Evolutionary conservation across 2,888 invertebrate species (phyloP), one percentile per base, ranked within the genome.

Genomic region (Toxonevra muliebris): DNA sequence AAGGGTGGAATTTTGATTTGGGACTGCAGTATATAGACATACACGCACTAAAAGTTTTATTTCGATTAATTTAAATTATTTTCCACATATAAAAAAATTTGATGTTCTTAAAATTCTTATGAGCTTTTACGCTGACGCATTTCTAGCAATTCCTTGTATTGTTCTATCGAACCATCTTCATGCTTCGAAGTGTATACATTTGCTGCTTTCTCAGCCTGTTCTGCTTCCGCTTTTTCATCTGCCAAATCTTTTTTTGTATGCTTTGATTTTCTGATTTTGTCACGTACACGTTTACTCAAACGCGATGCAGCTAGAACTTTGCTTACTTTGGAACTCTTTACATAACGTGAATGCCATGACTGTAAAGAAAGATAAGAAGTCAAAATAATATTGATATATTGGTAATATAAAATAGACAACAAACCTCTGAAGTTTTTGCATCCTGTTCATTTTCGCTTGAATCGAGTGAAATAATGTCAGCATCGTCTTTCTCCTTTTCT

Each of bases 331-430:
- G 84, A 87, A 71, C 90, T 90, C 12, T 85, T 87, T 55, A 90
- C 80, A 78, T 89, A 90, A 57, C 90, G 84, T 54, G 88, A 86
- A 76, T 88, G 89, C 90, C 90, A 90, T 0, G 89, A 89, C 84
- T 84, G 64, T 52, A 48, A 19, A 43, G 40, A 42, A 41, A 12
- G 54, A 52, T 61, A 61, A 41, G 52, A n/a, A 57, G 43, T n/a
- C n/a, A 15, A 43, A 2, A 52, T 13, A 48, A 42, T 15, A 41
- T 48, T 15, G 9, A 54, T 20, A 2, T 19, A 58, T 12, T 8
- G 19, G 19, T 11, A 54, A 20, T 13, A 48, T 1, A 11, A 17
- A 20, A 42, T 30, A 13, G 48, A 15, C 50, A n/a, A 57, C 60
- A 48, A 72, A 83, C 81, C 72, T 81, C 79, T 0, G 78, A 74